Percentiles rank a stretch among this genome's conserved stretches.
Conservation (phyloP, 2,797 vertebrate species). For the Taenioides sp. region DNA sequence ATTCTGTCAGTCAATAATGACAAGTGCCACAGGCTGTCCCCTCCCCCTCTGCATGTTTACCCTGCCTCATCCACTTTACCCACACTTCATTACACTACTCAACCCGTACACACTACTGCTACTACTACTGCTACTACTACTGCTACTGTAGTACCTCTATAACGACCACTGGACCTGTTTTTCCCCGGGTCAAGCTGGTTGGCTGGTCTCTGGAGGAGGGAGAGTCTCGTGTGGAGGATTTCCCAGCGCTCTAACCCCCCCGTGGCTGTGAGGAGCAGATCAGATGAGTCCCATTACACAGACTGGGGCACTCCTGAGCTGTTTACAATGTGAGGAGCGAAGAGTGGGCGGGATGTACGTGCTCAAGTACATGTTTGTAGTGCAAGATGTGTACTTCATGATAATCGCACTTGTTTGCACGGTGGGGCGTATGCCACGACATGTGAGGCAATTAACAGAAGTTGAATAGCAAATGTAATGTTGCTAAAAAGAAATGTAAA, state of each 20-base stretch:
- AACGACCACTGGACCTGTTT: slow-evolving; percentile 72
- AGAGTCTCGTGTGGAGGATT: slow-evolving; percentile 43
- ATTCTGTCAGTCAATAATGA: slow-evolving; percentile 23
- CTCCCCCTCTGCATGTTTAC: neutral
- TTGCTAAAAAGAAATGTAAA: no score
- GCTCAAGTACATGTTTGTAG: slow-evolving; percentile 2
- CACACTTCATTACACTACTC: neutral
- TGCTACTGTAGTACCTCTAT: slow-evolving; percentile 20
- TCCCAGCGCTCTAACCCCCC: slow-evolving; percentile 51
- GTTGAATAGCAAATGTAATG: no score
- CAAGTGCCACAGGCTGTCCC: slow-evolving; percentile 10
- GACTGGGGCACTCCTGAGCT: slow-evolving; percentile 24
- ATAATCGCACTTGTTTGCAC: neutral
- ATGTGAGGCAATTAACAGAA: no score
- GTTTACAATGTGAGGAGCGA: slow-evolving; percentile 49
- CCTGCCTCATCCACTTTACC: neutral
- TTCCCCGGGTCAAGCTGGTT: slow-evolving; percentile 56
- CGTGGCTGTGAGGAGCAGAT: slow-evolving; percentile 37
- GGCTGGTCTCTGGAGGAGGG: slow-evolving; percentile 53
- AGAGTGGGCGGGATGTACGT: neutral
- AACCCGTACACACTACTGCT: neutral
- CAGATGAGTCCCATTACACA: neutral
- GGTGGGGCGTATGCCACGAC: neutral
- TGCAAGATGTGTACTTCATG: neutral
- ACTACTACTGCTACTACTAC: neutral